Evolutionary conservation across 64 coral and sea anemone genomes (phyloP).

Genomic region (Stichodactyla mertensii): DNA sequence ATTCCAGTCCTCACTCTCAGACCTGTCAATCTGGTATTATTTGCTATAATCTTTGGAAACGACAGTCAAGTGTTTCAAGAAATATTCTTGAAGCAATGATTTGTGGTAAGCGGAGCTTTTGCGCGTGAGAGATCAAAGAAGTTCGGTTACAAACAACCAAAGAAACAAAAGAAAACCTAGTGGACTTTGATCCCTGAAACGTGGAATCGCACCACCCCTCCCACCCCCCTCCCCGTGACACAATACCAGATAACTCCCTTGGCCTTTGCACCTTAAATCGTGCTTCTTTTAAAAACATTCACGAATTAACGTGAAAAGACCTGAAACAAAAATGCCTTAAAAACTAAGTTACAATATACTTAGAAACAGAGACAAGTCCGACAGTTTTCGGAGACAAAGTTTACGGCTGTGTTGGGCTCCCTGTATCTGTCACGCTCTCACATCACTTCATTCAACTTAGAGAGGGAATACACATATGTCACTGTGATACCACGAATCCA

Average conservation of each 20-base stretch:
- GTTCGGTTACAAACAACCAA: not conserved
- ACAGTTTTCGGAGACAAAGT: not conserved
- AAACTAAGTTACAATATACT: no score
- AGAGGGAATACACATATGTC: no score
- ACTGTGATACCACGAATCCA: no score
- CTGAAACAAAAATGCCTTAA: no score
- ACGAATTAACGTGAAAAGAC: no score
- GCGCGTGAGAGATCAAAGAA: not conserved
- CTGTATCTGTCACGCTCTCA: not conserved
- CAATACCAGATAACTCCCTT: not conserved
- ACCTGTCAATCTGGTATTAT: not conserved
- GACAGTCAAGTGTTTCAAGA: not conserved
- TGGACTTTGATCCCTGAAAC: not conserved
- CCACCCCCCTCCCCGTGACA: not conserved
- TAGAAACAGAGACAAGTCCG: no score
- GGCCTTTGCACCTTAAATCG: not conserved
- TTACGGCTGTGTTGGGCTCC: not conserved
- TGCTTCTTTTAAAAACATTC: no score
- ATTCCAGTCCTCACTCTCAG: not conserved
- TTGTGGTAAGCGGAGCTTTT: not conserved
- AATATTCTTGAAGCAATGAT: not conserved
- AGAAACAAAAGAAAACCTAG: not conserved
- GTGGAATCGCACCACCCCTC: not conserved
- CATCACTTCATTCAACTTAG: not conserved
- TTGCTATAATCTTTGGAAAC: not conserved